A percentile compares a stretch with the other conserved stretches of the same genome.
Conservation (phyloP, 2,888 invertebrate genomes). For the Yponomeuta malinellus region DNA sequence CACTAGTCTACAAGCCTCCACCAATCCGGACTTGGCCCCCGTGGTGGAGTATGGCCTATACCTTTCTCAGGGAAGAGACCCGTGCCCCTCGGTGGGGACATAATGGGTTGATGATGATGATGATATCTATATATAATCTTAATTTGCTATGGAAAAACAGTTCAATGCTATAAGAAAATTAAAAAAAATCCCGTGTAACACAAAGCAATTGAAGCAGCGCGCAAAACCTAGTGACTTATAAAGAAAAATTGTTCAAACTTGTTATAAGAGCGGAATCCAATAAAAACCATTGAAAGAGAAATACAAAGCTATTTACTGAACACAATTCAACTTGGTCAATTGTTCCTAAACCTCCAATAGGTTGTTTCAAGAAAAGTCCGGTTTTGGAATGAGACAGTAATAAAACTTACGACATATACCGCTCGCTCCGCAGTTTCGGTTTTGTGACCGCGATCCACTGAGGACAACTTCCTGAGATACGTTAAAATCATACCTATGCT, state of each 20-base stretch:
- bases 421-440: neutral
- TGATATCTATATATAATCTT: no score
- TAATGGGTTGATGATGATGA: no score
- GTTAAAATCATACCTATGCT: neutral
- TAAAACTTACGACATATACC: slow-evolving; percentile 53
- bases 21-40: no score
- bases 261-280: slow-evolving; percentile 55
- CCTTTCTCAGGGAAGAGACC: no score
- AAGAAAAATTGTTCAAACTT: slow-evolving; percentile 47
- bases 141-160: no score
- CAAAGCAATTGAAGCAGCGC: neutral
- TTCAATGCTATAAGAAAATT: no score
- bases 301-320: slow-evolving; percentile 59
- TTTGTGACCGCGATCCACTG: neutral
- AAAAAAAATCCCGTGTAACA: neutral
- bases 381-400: slow-evolving; percentile 52
- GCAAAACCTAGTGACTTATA: neutral
- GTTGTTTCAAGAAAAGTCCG: slow-evolving; percentile 35
- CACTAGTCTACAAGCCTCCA: no score
- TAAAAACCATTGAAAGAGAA: slow-evolving; percentile 51
- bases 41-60: no score
- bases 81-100: no score
- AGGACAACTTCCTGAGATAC: neutral
- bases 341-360: slow-evolving; percentile 14
- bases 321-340: slow-evolving; percentile 53